Base-by-base conservation (phyloP, 2,113 vertebrate species). In the Amphilophus citrinellus region DNA sequence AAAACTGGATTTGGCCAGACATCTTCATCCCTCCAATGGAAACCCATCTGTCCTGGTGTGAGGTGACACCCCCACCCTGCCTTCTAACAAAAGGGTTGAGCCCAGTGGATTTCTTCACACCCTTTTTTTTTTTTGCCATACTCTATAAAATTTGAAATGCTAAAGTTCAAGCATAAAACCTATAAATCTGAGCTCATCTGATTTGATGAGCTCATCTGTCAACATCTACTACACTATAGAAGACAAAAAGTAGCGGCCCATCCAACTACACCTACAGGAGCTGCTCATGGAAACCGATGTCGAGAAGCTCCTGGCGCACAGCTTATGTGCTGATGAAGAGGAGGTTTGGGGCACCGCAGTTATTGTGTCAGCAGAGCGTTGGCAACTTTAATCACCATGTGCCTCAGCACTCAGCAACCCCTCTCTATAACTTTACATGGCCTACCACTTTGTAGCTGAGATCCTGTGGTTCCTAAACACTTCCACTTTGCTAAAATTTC, bases 1-100 rank as follows among this genome's bases (percentile, higher is more conserved):
- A 85, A 95, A 96, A 95, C 93, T 95, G 93, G 94, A 94, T 94
- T 95, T 96, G 95, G 95, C 95, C 93, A 96, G 95, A 96, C 95
- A 77, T 89, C 93, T 92, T 90, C 62, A 78, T 94, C 93, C 90
- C 93, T 94, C 91, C 89, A 91, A 93, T 96, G 95, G 95, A 96
- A 96, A 96, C 90, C 94, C 90, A 88, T 93, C 89, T 89, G 90
- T 93, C 92, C 91, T 91, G 88, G 93, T 91, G 91, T 91, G 88
- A 92, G 93, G 91, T 87, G 90, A 95, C 95, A 95, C 93, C 93
- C 92, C 94, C 84, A 73, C 84, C 89, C 24, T 71, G 89, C 90
- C 90, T 92, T 92, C 57, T 85, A 87, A 89, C 92, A 80, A 57
- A 88, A 91, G 89, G 81, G 62, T 87, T 81, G 77, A 88, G 80